These are phyloP conservation scores for Portunus trituberculatus DNA, from an alignment of 1,140 invertebrate species.

Conservation along the genomic window DNA sequence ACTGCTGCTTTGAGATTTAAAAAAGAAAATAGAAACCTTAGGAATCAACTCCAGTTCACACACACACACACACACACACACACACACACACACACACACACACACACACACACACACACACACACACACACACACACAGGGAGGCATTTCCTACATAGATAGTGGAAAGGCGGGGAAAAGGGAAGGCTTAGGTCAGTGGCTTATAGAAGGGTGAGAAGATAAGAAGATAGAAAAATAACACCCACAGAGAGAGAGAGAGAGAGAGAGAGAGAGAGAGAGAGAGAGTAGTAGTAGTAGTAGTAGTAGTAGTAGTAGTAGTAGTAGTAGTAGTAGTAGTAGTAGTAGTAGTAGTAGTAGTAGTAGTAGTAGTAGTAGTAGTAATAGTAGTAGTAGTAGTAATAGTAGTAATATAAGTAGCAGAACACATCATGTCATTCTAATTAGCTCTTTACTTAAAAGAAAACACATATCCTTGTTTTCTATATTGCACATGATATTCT, in stretches of 20 bases:
- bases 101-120: background rate
- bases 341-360: constrained; percentile 4
- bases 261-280: background rate
- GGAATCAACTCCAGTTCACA: too few species aligned
- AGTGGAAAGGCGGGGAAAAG: background rate
- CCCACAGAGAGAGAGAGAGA: background rate
- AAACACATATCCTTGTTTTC: too few species aligned
- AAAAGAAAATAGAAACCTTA: too few species aligned
- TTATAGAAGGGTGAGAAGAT: background rate
- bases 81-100: constrained; percentile 5
- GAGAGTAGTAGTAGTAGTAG: background rate
- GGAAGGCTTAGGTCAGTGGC: background rate
- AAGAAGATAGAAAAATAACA: background rate
- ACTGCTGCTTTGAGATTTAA: too few species aligned
- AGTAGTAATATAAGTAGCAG: background rate
- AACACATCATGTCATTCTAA: too few species aligned
- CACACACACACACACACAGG: background rate
- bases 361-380: constrained; percentile 17
- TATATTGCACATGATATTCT: too few species aligned
- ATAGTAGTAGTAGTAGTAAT: constrained; percentile 5
- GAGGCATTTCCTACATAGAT: background rate
- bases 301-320: constrained; percentile 17
- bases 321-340: constrained; percentile 16
- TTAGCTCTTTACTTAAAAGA: too few species aligned
- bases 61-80: too few species aligned